Conservation (phyloP, 2,888 invertebrate species). For the Entomobrya proxima region DNA sequence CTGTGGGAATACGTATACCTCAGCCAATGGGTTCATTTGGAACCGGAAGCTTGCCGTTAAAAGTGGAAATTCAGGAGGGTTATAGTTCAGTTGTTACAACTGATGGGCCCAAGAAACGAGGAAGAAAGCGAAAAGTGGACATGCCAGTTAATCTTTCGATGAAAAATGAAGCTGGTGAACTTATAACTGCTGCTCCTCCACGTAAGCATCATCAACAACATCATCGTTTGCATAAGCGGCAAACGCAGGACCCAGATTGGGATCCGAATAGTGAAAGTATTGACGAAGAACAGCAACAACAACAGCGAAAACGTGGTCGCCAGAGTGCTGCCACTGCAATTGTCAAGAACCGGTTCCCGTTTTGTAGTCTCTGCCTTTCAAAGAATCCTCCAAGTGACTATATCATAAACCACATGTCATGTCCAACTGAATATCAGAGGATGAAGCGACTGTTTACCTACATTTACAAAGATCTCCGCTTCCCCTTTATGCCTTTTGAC, state of each 20-base stretch:
- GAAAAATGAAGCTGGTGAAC: background rate
- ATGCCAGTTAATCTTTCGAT: background rate
- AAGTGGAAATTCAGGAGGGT: slow-evolving; percentile 22
- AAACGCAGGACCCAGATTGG: background rate
- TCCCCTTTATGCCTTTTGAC: slow-evolving; percentile 52
- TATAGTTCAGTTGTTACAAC: background rate
- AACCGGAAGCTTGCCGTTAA: background rate
- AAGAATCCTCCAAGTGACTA: slow-evolving; percentile 43
- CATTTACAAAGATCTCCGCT: slow-evolving; percentile 49
- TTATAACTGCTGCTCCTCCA: too few species aligned
- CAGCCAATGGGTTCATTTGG: background rate
- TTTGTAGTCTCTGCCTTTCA: slow-evolving; percentile 39
- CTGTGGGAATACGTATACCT: background rate
- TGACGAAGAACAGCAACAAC: background rate
- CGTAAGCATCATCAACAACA: too few species aligned
- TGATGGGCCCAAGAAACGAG: slow-evolving; percentile 15
- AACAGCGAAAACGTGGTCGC: slow-evolving; percentile 34
- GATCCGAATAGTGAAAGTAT: too few species aligned
- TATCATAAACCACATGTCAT: slow-evolving; percentile 49
- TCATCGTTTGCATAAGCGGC: background rate
- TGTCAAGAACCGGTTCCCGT: slow-evolving; percentile 41
- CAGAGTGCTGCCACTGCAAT: slow-evolving; percentile 43
- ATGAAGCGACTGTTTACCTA: slow-evolving; percentile 44
- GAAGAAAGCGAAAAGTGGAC: slow-evolving; percentile 33
- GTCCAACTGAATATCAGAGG: slow-evolving; percentile 46